These are phyloP conservation scores for Solen grandis DNA, from an alignment of 1,140 invertebrate genomes.

Conservation along the genomic window DNA sequence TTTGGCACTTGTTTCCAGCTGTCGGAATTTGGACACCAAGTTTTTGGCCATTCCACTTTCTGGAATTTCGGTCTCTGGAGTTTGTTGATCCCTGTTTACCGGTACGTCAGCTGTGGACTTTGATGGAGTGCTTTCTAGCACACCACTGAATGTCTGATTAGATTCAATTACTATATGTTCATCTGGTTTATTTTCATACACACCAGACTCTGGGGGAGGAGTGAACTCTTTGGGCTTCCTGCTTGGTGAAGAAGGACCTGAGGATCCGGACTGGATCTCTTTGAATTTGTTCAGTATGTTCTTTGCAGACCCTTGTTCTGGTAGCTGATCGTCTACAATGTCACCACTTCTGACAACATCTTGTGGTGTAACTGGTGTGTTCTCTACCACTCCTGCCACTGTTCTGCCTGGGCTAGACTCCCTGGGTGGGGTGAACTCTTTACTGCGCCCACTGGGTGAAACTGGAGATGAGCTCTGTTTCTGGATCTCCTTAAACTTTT, in stretches of 20 bases:
- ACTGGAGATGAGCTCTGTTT: conserved; percentile 51
- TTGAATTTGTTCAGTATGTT: conserved; percentile 71
- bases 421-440: conserved; percentile 67
- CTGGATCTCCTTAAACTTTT: conserved; percentile 64
- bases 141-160: conserved; percentile 70
- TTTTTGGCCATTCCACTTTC: conserved; percentile 74
- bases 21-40: conserved; percentile 73
- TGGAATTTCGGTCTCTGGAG: conserved; percentile 70
- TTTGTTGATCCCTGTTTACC: conserved; percentile 55
- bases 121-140: conserved; percentile 73
- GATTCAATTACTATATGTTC: conserved; percentile 64
- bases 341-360: conserved; percentile 70
- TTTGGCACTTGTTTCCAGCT: conserved; percentile 67
- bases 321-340: conserved; percentile 63
- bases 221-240: conserved; percentile 65
- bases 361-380: conserved; percentile 44
- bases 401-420: conserved; percentile 47
- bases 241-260: conserved; percentile 43
- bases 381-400: conserved; percentile 62
- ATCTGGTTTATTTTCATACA: conserved; percentile 68
- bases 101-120: conserved; percentile 63
- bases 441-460: conserved; percentile 43
- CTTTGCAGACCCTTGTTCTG: conserved; percentile 71
- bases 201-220: conserved; percentile 59
- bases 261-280: conserved; percentile 58